Evolutionary conservation across 2,888 invertebrate species (phyloP).

Genomic region (Ctena decussata): DNA sequence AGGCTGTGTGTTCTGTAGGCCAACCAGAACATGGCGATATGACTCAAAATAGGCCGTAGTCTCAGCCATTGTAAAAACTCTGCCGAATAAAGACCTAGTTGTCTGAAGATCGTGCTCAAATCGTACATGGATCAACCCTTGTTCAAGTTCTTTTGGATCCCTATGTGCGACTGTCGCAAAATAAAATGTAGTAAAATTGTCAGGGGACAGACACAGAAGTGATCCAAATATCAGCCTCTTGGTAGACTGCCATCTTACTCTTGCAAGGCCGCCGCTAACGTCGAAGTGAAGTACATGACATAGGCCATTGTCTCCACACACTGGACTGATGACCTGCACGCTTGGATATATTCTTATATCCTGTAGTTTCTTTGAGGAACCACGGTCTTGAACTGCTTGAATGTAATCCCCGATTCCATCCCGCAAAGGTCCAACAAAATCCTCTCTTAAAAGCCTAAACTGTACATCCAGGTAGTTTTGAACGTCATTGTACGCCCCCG

Average conservation of each 20-base stretch:
- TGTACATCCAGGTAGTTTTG: constrained; percentile 93
- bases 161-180: constrained; percentile 89
- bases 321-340: constrained; percentile 48
- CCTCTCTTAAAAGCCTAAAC: constrained; percentile 93
- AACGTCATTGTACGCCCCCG: constrained; percentile 90
- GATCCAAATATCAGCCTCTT: constrained; percentile 92
- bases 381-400: constrained; percentile 43
- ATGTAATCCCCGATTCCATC: constrained; percentile 90
- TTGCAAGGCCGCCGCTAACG: constrained; percentile 58
- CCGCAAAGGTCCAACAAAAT: constrained; percentile 92
- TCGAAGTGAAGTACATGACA: constrained; percentile 59
- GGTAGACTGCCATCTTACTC: constrained; percentile 87
- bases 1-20: constrained; percentile 89
- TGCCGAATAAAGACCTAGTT: constrained; percentile 31
- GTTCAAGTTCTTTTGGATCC: constrained; percentile 69
- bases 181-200: constrained; percentile 91
- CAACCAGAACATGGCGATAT: constrained; percentile 92
- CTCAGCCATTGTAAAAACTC: constrained; percentile 90
- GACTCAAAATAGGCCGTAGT: constrained; percentile 94
- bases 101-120: constrained; percentile 63
- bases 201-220: constrained; percentile 91
- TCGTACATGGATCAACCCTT: constrained; percentile 76
- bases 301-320: constrained; percentile 52
- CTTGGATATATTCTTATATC: constrained; percentile 65
- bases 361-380: constrained; percentile 33